Evolutionary conservation across 2,113 vertebrate genomes (phyloP).

Genomic region (Carassius auratus): DNA sequence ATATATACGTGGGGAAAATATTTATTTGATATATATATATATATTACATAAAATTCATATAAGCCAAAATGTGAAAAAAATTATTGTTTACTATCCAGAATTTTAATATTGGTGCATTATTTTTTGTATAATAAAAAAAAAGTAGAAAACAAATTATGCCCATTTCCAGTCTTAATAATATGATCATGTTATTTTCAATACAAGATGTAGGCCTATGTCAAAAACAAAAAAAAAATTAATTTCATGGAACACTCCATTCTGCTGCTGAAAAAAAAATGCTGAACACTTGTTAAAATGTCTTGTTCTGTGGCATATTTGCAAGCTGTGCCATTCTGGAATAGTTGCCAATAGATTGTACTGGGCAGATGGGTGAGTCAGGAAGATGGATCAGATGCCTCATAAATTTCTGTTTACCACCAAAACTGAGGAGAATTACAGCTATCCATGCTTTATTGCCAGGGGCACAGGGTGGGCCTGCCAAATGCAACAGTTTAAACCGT

Average conservation of each 20-base stretch:
- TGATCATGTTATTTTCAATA: background rate
- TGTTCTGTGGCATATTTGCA: constrained; percentile 78
- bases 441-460: constrained; percentile 68
- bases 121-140: background rate
- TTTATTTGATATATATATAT: too few species aligned
- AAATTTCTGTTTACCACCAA: constrained; percentile 72
- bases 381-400: constrained; percentile 77
- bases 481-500: constrained; percentile 66
- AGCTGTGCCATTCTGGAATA: constrained; percentile 67
- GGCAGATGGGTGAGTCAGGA: constrained; percentile 76
- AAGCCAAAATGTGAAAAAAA: background rate
- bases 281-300: constrained; percentile 68
- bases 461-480: constrained; percentile 63
- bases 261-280: constrained; percentile 60
- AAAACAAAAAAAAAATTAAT: constrained; percentile 24
- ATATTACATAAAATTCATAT: background rate
- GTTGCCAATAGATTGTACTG: constrained; percentile 70
- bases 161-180: background rate
- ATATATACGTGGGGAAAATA: too few species aligned
- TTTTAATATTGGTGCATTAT: background rate
- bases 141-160: background rate
- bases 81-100: background rate
- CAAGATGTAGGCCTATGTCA: background rate
- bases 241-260: constrained; percentile 25
- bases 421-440: constrained; percentile 64